Base-by-base conservation (phyloP, 1,140 invertebrate species). In the Neodiprion pinetum region DNA sequence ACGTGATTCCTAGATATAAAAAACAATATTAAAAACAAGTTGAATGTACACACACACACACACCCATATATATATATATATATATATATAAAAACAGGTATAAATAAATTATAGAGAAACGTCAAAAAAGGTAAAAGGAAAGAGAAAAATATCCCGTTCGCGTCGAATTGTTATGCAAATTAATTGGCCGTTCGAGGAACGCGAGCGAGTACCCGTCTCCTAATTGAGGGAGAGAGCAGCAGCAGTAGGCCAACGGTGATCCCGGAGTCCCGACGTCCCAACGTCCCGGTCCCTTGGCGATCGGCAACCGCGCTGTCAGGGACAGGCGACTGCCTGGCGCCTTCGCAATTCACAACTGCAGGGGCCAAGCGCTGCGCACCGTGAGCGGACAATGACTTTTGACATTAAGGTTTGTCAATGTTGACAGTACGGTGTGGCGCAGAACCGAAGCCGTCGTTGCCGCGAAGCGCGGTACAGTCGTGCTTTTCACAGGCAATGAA, bases 351-450 rank as follows among this genome's bases (percentile, higher is more conserved):
- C 53, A 17, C 53, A 61, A 14, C 11, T 61, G 53, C 53, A 61
- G 11, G 53, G 53, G 53, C 53, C 53, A 61, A 61, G n/a, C 53
- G n/a, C 53, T 17, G 53, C 53, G 53, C 11, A 61, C 53, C 11
- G n/a, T 61, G 5, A 61, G 53, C 53, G 53, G 53, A 61, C 53
- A 17, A 61, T 61, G 53, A 61, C 53, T 61, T 17, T 61, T 61
- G 53, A 61, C 53, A 61, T 61, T 61, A 61, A 61, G n/a, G n/a
- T 61, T 61, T 61, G 53, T 61, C 53, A 61, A 61, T 61, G 53
- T 61, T 61, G 53, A 61, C 0, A 61, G 28, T 40, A 5, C 28
- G 28, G 28, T 40, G 28, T 40, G 28, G 28, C 28, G 28, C 5
- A 40, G 2, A 40, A 40, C 28, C 28, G 5, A 40, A 40, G 28